Conservation (phyloP, 2,888 invertebrate genomes). For the Luffia ferchaultella region DNA sequence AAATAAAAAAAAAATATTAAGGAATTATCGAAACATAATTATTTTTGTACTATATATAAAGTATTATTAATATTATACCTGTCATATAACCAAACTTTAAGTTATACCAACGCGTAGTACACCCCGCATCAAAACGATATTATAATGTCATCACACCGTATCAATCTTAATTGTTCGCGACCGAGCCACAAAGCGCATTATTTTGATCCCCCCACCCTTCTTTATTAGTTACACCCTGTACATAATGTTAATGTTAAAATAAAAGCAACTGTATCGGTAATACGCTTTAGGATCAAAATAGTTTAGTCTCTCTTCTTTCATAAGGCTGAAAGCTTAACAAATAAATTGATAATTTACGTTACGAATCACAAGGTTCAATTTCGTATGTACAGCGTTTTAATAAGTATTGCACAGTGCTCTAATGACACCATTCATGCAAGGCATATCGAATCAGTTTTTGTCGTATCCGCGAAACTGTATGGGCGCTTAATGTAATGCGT, state of each 20-base stretch:
- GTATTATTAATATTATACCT: too few species aligned
- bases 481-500: constrained; percentile 8
- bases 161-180: constrained; percentile 43
- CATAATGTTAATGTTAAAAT: not conserved
- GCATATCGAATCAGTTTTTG: constrained; percentile 17
- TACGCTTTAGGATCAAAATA: not conserved
- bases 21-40: too few species aligned
- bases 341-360: too few species aligned
- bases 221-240: constrained; percentile 4
- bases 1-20: too few species aligned
- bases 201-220: constrained; percentile 5
- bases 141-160: constrained; percentile 49
- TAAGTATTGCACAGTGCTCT: constrained; percentile 28
- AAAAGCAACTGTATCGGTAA: not conserved
- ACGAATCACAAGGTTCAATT: not conserved
- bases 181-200: constrained; percentile 21
- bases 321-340: too few species aligned
- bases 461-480: constrained; percentile 12
- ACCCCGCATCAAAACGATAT: constrained; percentile 35
- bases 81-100: constrained; percentile 23
- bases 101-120: constrained; percentile 7
- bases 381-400: constrained; percentile 18
- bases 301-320: too few species aligned
- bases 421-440: constrained; percentile 28
- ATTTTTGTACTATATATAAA: too few species aligned